Evolutionary conservation across 2,113 vertebrate genomes (phyloP).

Genomic region (Zosterops borbonicus): DNA sequence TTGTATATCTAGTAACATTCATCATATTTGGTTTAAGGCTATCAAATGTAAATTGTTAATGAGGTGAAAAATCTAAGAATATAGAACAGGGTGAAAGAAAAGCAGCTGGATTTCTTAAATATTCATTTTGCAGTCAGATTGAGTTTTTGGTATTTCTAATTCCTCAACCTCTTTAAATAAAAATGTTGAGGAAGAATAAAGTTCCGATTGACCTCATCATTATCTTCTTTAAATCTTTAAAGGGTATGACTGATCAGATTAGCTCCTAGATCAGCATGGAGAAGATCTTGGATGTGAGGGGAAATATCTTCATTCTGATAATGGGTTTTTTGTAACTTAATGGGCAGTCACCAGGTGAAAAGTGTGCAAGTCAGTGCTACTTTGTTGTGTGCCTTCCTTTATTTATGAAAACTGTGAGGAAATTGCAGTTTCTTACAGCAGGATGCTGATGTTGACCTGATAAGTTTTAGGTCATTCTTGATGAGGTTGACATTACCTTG

Average conservation of each 20-base stretch:
- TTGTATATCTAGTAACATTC: constrained; percentile 65
- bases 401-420: background rate
- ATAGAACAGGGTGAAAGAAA: constrained; percentile 27
- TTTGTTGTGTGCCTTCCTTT: background rate
- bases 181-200: background rate
- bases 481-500: background rate
- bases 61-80: constrained; percentile 56
- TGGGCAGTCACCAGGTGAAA: background rate
- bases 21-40: constrained; percentile 71
- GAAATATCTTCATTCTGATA: background rate
- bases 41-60: constrained; percentile 71
- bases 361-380: background rate
- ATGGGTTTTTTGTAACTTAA: background rate
- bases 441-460: background rate
- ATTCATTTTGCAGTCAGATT: constrained; percentile 57
- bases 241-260: background rate
- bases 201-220: background rate
- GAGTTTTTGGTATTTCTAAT: constrained; percentile 66
- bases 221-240: constrained; percentile 32
- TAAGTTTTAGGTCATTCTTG: background rate
- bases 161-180: constrained; percentile 47
- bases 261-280: background rate
- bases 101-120: constrained; percentile 52
- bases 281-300: background rate
- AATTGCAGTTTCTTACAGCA: background rate